Evolutionary conservation across 1,140 invertebrate species (phyloP), one percentile per base, ranked within the genome.

Genomic region (Pygmarrhopalites habei): DNA sequence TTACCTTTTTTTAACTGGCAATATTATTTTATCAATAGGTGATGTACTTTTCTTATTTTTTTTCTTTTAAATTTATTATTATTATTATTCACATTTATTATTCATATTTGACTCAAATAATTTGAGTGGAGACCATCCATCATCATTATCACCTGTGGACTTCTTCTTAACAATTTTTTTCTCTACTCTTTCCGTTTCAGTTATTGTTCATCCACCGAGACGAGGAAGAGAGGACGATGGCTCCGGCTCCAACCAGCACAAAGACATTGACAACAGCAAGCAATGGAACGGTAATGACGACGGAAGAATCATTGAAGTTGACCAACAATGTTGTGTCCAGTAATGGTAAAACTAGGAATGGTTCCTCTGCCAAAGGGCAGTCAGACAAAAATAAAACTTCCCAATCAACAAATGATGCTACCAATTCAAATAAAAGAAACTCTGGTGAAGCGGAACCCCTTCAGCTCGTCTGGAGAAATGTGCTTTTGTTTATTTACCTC

Each of bases 391-490:
- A 47, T 12, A 46, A 21, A 10, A 49, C 26, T 1, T n/a, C 14
- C 14, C 10, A 52, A 29, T 26, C 26, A 7, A 30, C 43, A 17
- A 51, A 44, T 2, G 47, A 39, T 39, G 51, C n/a, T 23, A 41
- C 49, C 23, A 25, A 26, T 3, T 17, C 15, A 52, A n/a, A 52
- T 12, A 15, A 49, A 21, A 64, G n/a, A 46, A 25, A 44, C n/a
- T 25, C 51, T 17, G 47, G 26, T n/a, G 44, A 63, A 7, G n/a
- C n/a, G n/a, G 56, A 35, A 0, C 58, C 60, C 1, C 25, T 70
- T 3, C 72, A 86, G 71, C 84, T 94, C 28, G 93, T 97, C 0
- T 98, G 95, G 94, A 83, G 86, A 71, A 98, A 98, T 76, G 90
- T 98, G 12, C 78, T 88, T 5, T 76, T 92, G 0, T 95, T 97